phyloP scores from a whole-genome alignment of 2,113 vertebrate genomes.

The Tragulus kanchil region DNA sequence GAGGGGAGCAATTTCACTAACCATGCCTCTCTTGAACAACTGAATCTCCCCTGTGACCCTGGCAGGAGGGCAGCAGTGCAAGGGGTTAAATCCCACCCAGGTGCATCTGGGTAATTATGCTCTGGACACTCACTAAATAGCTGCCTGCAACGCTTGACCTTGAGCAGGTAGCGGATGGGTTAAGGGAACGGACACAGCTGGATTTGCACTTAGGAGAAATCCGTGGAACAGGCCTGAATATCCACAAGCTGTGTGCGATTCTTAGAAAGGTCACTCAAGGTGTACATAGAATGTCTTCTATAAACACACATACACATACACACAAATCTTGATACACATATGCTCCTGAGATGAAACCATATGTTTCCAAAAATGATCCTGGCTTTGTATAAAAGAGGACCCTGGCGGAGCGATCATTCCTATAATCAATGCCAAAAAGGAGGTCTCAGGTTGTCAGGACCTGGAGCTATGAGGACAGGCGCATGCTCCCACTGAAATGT shows the following conservation, averaged over 20 bases:
- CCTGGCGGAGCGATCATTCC: background rate
- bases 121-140: constrained; percentile 69
- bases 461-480: background rate
- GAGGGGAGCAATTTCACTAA: constrained; percentile 43
- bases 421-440: background rate
- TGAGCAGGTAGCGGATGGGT: constrained; percentile 77
- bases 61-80: background rate
- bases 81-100: constrained; percentile 72
- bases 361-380: constrained; percentile 59
- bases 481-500: background rate
- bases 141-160: constrained; percentile 42
- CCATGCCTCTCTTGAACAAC: constrained; percentile 13
- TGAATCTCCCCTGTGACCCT: constrained; percentile 29
- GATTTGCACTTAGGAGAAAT: constrained; percentile 84
- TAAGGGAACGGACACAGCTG: constrained; percentile 83
- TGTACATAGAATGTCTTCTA: constrained; percentile 68
- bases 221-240: constrained; percentile 47
- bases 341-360: constrained; percentile 53
- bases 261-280: constrained; percentile 80
- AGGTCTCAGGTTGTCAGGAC: background rate
- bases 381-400: constrained; percentile 37
- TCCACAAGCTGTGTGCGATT: constrained; percentile 75
- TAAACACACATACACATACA: constrained; percentile 29
- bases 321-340: constrained; percentile 10
- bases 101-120: constrained; percentile 70